These are phyloP conservation scores for Melospiza georgiana DNA, from an alignment of 2,113 vertebrate genomes.

Conservation along the genomic window DNA sequence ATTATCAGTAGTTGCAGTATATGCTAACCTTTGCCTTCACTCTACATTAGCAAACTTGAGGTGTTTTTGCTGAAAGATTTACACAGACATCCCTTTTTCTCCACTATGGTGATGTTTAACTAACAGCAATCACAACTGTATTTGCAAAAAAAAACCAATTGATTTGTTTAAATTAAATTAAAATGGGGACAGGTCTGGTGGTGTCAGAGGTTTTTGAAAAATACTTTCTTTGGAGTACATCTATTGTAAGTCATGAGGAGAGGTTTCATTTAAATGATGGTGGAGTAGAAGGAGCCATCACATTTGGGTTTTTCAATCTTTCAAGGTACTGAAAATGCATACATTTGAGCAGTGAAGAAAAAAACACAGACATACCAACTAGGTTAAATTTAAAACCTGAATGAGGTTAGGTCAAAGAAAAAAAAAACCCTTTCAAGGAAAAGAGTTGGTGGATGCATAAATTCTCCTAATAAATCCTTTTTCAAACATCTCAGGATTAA, in stretches of 20 bases:
- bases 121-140: neutral
- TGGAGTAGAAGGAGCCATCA: neutral
- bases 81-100: neutral
- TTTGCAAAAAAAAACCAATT: neutral
- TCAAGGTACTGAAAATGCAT: neutral
- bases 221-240: neutral
- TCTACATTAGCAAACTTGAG: neutral
- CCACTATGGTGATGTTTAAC: neutral
- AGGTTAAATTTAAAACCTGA: neutral
- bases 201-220: neutral
- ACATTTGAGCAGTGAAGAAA: neutral
- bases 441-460: neutral
- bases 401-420: neutral
- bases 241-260: neutral
- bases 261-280: neutral
- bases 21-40: neutral
- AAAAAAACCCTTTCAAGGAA: neutral
- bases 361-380: neutral
- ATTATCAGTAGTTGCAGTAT: neutral
- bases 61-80: neutral
- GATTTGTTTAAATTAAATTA: neutral
- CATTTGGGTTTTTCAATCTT: neutral
- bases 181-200: neutral
- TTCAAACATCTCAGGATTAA: neutral
- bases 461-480: neutral